These are phyloP conservation scores for Tragelaphus imberbis DNA, from an alignment of 2,113 vertebrate species.

Conservation along the genomic window DNA sequence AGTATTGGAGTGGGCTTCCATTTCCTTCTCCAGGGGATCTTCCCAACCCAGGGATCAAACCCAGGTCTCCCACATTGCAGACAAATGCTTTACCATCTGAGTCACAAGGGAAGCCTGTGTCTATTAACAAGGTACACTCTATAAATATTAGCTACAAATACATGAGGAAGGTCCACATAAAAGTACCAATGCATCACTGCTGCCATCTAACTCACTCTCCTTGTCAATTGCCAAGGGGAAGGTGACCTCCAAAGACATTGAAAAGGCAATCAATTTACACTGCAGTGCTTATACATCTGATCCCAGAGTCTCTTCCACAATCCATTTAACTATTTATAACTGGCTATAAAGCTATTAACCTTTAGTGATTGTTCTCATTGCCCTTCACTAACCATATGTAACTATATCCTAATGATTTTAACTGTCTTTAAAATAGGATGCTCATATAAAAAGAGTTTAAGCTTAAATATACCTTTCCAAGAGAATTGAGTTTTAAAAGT, in stretches of 20 bases:
- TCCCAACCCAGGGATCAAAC: neutral
- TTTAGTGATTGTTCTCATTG: neutral
- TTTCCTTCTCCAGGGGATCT: neutral
- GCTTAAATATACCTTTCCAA: neutral
- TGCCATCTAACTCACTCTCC: neutral
- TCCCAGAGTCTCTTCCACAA: neutral
- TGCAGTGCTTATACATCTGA: neutral
- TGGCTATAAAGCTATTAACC: neutral
- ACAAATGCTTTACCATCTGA: neutral
- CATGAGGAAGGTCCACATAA: neutral
- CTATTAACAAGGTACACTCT: neutral
- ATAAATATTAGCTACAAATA: slow-evolving; percentile 37
- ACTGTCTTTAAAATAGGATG: neutral
- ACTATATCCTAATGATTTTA: neutral
- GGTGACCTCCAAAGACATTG: neutral
- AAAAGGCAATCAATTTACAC: neutral
- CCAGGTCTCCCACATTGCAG: neutral
- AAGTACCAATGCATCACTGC: neutral
- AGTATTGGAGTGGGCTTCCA: neutral
- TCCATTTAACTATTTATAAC: neutral
- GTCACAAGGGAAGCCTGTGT: neutral
- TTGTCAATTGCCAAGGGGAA: neutral
- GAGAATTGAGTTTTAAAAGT: neutral
- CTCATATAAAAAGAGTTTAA: neutral
- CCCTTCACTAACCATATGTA: neutral